Evolutionary conservation across 2,797 vertebrate genomes (phyloP).

Genomic region (Cuculus canorus): DNA sequence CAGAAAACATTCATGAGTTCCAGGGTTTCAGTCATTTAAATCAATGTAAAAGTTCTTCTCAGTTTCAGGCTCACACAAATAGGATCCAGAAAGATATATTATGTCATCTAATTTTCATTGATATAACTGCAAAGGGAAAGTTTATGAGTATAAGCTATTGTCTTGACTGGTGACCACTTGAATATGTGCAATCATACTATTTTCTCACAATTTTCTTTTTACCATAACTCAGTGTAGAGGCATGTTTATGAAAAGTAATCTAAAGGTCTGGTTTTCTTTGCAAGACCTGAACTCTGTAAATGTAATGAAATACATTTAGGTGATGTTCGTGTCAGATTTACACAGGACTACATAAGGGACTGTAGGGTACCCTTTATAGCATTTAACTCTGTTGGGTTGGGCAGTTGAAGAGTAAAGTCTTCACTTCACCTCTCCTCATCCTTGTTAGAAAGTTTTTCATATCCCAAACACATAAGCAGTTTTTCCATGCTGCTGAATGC

Average conservation of each 20-base stretch:
- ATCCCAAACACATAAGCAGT: neutral
- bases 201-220: neutral
- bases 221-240: neutral
- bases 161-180: neutral
- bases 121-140: neutral
- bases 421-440: neutral
- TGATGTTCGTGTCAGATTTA: neutral
- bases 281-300: neutral
- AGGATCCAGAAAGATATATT: neutral
- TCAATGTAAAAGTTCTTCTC: neutral
- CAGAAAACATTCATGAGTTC: neutral
- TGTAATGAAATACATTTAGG: neutral
- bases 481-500: neutral
- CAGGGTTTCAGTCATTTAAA: slow-evolving; percentile 34
- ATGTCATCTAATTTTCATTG: slow-evolving; percentile 5
- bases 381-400: neutral
- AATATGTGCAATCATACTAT: neutral
- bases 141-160: neutral
- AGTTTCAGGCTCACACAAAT: neutral
- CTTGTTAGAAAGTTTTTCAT: neutral
- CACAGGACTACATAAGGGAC: neutral
- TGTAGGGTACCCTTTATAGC: neutral
- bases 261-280: neutral
- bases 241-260: neutral
- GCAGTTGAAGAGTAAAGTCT: neutral